Percentiles rank a stretch among this genome's conserved stretches.
phyloP scores from a whole-genome alignment of 2,797 vertebrate genomes.

The Taenioides sp. region DNA sequence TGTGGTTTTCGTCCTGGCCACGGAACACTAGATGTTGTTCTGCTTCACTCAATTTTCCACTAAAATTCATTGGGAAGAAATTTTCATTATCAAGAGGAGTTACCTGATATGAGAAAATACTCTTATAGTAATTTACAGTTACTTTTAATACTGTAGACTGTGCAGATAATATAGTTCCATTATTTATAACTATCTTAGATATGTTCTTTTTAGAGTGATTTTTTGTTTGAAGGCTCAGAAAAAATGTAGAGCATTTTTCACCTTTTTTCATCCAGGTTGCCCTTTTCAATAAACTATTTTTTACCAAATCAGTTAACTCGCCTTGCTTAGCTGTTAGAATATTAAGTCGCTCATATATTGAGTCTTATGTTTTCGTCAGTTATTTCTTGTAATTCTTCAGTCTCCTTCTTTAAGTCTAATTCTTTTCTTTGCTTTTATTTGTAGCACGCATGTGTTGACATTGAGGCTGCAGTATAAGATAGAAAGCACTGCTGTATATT shows the following conservation, averaged over 20 bases:
- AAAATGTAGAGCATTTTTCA: not conserved
- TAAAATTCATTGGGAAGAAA: not conserved
- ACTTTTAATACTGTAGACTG: not conserved
- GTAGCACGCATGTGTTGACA: constrained; percentile 27
- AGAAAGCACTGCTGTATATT: constrained; percentile 26
- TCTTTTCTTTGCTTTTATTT: not conserved
- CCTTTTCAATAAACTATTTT: not conserved
- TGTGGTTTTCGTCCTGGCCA: too few relatives aligned
- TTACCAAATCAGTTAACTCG: too few relatives aligned
- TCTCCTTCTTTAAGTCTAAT: too few relatives aligned
- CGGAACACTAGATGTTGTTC: too few relatives aligned
- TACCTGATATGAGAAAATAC: not conserved
- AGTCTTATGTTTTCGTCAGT: not conserved
- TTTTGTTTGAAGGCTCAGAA: not conserved
- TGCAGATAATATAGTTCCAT: not conserved
- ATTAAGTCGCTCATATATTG: too few relatives aligned
- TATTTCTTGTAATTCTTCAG: too few relatives aligned
- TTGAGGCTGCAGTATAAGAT: constrained; percentile 34
- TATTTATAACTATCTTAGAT: not conserved
- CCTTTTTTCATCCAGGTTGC: constrained; percentile 8
- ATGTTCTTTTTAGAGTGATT: not conserved
- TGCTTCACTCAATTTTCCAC: not conserved
- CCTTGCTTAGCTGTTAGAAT: too few relatives aligned
- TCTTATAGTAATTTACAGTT: not conserved
- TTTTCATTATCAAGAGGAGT: not conserved